Conservation (phyloP, 2,113 vertebrate genomes). For the Cebus imitator region DNA sequence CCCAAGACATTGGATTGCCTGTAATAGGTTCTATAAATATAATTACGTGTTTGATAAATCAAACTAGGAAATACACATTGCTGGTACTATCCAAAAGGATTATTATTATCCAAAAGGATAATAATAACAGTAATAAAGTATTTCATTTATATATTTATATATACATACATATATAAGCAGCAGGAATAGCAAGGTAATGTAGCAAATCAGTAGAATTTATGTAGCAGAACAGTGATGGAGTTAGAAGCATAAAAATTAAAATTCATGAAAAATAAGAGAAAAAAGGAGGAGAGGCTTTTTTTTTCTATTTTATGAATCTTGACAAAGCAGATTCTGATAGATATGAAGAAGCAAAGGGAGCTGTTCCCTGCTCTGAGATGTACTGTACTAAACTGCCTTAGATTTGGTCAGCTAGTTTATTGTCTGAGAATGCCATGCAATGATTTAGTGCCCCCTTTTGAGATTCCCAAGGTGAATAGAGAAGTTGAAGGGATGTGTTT, state of each 20-base stretch:
- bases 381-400: background rate
- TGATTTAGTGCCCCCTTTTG: background rate
- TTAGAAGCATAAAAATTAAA: background rate
- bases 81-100: background rate
- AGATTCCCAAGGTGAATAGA: conserved; percentile 34
- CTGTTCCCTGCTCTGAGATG: background rate
- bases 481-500: conserved; percentile 2
- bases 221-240: background rate
- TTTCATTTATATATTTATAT: background rate
- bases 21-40: background rate
- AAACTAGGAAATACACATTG: background rate
- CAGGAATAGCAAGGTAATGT: too few relatives aligned
- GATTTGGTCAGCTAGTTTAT: background rate
- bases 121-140: background rate
- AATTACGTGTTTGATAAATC: background rate
- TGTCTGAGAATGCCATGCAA: background rate
- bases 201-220: background rate
- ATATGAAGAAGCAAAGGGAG: background rate
- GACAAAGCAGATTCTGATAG: background rate
- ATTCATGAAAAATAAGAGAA: background rate
- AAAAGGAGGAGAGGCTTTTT: background rate
- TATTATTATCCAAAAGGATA: background rate
- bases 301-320: background rate
- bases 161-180: too few relatives aligned
- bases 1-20: background rate